Conservation (phyloP, 2,888 invertebrate genomes). For the Tillus elongatus region DNA sequence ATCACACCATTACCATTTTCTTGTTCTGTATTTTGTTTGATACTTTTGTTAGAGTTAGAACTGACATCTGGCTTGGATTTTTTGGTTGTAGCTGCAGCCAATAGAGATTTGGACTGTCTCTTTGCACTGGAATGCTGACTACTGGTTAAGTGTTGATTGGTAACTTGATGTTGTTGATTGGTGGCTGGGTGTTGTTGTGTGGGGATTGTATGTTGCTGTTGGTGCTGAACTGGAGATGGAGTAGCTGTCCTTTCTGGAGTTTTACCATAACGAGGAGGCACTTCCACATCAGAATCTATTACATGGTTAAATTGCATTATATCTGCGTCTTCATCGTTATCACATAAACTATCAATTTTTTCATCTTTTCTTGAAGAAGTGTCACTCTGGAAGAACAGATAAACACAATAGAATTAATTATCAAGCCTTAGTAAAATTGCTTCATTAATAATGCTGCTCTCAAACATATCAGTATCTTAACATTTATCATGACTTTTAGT, state of each 20-base stretch:
- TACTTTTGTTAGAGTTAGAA: constrained; percentile 1
- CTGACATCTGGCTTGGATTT: not conserved
- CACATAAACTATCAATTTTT: constrained; percentile 30
- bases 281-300: constrained; percentile 31
- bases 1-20: not conserved
- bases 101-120: constrained; percentile 1
- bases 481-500: no score
- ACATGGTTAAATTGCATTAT: constrained; percentile 31
- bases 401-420: constrained; percentile 7
- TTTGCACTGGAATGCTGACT: no score
- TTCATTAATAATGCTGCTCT: no score
- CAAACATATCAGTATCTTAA: no score
- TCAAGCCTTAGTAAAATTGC: no score
- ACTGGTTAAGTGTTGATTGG: no score
- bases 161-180: constrained; percentile 9
- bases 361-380: constrained; percentile 36
- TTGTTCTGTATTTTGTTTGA: not conserved
- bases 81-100: constrained; percentile 8
- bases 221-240: constrained; percentile 14
- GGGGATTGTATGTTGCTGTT: constrained; percentile 10
- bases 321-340: constrained; percentile 33
- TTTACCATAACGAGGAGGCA: constrained; percentile 19
- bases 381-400: constrained; percentile 33
- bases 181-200: constrained; percentile 12
- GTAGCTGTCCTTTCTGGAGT: not conserved